phyloP scores from a whole-genome alignment of 2,797 vertebrate genomes.

The Peromyscus nudipes region DNA sequence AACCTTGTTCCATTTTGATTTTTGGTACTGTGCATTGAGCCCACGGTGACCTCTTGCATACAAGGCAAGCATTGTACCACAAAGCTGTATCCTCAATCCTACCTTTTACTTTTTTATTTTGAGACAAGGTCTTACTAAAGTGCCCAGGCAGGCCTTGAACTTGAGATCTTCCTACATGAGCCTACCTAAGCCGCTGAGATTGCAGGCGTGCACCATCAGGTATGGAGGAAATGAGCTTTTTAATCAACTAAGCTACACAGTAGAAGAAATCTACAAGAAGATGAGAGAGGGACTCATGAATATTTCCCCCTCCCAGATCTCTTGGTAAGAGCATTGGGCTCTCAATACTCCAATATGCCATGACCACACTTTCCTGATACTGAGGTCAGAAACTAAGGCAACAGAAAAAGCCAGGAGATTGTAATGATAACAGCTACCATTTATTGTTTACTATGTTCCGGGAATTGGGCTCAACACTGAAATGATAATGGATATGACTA shows the following conservation, averaged over 20 bases:
- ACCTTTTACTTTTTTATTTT: neutral
- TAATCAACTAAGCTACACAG: constrained; percentile 33
- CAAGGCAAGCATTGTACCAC: neutral
- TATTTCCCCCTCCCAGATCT: neutral
- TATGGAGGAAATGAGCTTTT: neutral
- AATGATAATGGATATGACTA: neutral
- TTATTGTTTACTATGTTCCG: constrained; percentile 16
- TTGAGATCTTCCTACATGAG: neutral
- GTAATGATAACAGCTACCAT: neutral
- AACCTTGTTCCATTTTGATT: neutral
- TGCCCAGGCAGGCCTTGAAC: neutral
- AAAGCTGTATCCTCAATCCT: too few species aligned
- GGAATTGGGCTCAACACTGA: constrained; percentile 20
- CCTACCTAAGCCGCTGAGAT: neutral
- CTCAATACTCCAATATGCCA: neutral
- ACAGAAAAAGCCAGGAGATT: constrained; percentile 4
- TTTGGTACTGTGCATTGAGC: neutral
- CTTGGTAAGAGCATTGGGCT: neutral
- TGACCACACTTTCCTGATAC: neutral
- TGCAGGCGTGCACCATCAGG: neutral
- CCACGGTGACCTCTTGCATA: neutral
- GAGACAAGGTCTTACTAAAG: neutral
- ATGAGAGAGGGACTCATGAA: neutral
- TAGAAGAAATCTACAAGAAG: neutral
- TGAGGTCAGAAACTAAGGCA: constrained; percentile 12